A percentile compares a stretch with the other conserved stretches of the same genome.
Conservation (phyloP, 1,140 invertebrate species). For the Cotesia vestalis region DNA sequence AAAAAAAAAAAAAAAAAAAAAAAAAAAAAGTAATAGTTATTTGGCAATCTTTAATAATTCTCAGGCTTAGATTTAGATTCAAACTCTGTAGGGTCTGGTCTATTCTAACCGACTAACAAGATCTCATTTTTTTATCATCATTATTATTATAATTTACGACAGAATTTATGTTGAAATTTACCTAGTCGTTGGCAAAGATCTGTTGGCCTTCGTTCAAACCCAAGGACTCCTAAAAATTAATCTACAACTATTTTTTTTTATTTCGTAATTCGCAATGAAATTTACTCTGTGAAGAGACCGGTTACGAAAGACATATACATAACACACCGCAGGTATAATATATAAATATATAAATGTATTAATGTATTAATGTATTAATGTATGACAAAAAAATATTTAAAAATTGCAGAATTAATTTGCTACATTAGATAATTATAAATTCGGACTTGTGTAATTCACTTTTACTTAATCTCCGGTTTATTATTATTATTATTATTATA, state of each 20-base stretch:
- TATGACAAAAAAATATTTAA: too few relatives aligned
- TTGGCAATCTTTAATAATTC: constrained; percentile 15
- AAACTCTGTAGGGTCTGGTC: background rate
- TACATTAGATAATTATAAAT: constrained; percentile 5
- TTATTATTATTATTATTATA: too few relatives aligned
- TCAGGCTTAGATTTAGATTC: background rate
- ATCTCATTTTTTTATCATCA: background rate
- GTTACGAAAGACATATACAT: background rate
- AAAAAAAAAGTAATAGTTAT: background rate
- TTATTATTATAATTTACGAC: too few relatives aligned
- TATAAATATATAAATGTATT: too few relatives aligned
- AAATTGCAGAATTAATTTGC: background rate
- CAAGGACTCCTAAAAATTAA: constrained; percentile 21
- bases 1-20: too few relatives aligned
- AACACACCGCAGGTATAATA: too few relatives aligned
- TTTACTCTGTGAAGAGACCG: constrained; percentile 1
- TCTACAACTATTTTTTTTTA: background rate
- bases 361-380: too few relatives aligned
- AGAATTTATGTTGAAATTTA: constrained; percentile 10
- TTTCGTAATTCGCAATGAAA: constrained; percentile 6
- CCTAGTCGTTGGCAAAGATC: constrained; percentile 22
- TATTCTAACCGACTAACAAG: background rate
- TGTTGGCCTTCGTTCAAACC: constrained; percentile 20
- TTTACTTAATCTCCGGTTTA: background rate
- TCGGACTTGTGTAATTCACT: background rate